These are phyloP conservation scores for Apodemus sylvaticus DNA, from an alignment of 2,113 vertebrate species.

Conservation along the genomic window DNA sequence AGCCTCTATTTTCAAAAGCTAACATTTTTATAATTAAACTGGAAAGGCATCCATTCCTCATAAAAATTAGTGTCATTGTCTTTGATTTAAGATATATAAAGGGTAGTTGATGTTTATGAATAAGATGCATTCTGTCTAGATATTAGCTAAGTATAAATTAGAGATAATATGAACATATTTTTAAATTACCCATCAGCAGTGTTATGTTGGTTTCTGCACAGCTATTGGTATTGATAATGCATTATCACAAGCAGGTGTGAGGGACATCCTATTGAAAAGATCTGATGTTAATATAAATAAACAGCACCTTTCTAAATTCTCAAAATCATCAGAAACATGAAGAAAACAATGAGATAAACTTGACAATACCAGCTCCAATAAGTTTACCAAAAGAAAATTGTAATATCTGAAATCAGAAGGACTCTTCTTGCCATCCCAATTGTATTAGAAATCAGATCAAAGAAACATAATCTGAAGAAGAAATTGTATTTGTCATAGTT, in stretches of 20 bases:
- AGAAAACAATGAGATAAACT: constrained; percentile 10
- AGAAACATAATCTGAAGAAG: constrained; percentile 22
- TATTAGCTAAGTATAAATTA: constrained; percentile 50
- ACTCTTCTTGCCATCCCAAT: constrained; percentile 19
- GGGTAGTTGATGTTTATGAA: neutral
- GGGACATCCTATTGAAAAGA: constrained; percentile 30
- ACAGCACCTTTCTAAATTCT: constrained; percentile 9
- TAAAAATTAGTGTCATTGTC: constrained; percentile 44
- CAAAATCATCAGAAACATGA: constrained; percentile 20
- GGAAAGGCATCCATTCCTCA: constrained; percentile 41
- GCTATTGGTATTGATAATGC: constrained; percentile 29
- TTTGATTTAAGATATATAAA: constrained; percentile 28
- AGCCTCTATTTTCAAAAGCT: constrained; percentile 30
- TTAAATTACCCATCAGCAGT: constrained; percentile 48
- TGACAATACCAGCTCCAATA: constrained; percentile 21
- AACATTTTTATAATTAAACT: constrained; percentile 62
- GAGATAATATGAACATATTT: constrained; percentile 45
- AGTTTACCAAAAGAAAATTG: constrained; percentile 28
- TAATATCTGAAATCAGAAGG: constrained; percentile 19
- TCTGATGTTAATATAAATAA: constrained; percentile 51
- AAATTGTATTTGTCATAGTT: constrained; percentile 3
- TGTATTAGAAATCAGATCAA: constrained; percentile 27
- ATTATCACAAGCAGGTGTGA: constrained; percentile 25
- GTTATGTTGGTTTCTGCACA: constrained; percentile 17
- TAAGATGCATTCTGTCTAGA: constrained; percentile 24